Percentiles rank a stretch among this genome's conserved stretches.
These are phyloP conservation scores for Amyelois transitella DNA, from an alignment of 1,140 invertebrate genomes.

Conservation along the genomic window DNA sequence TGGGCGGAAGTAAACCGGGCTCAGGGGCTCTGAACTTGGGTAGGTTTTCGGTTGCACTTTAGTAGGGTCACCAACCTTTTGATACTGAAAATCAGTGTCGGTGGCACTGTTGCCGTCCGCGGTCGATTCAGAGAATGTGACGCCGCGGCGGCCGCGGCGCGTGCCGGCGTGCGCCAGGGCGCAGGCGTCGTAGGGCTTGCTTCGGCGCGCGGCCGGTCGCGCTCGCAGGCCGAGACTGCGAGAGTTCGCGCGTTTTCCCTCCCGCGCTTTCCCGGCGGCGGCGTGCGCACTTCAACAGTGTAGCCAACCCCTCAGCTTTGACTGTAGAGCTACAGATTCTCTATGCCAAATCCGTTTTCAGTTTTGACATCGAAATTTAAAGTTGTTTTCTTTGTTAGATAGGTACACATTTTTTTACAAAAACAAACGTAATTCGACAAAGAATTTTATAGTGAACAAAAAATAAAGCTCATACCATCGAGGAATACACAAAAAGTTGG, in stretches of 20 bases:
- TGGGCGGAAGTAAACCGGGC: slow-evolving; percentile 21
- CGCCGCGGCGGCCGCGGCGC: slow-evolving; percentile 64
- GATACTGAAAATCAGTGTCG: slow-evolving; percentile 68
- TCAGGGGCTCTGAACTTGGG: slow-evolving; percentile 28
- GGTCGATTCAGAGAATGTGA: slow-evolving; percentile 66
- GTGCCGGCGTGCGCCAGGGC: slow-evolving; percentile 60
- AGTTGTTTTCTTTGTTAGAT: too few relatives aligned
- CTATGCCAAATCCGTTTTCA: too few relatives aligned
- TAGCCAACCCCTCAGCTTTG: too few relatives aligned
- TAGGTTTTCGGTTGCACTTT: slow-evolving; percentile 40
- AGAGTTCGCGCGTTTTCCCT: slow-evolving; percentile 65
- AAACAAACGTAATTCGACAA: too few relatives aligned
- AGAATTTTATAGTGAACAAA: too few relatives aligned
- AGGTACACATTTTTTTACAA: too few relatives aligned
- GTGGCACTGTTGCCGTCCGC: slow-evolving; percentile 47
- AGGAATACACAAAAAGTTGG: too few relatives aligned
- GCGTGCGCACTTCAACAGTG: slow-evolving; percentile 69
- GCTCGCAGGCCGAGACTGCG: slow-evolving; percentile 60
- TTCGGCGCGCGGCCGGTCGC: slow-evolving; percentile 60
- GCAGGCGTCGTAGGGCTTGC: slow-evolving; percentile 45
- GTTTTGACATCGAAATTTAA: too few relatives aligned
- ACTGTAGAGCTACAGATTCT: too few relatives aligned
- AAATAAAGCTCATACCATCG: too few relatives aligned
- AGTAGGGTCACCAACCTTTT: slow-evolving; percentile 67
- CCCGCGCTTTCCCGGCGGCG: slow-evolving; percentile 60